Conservation (phyloP, 2,797 vertebrate species). For the Neostethus bicornis region DNA sequence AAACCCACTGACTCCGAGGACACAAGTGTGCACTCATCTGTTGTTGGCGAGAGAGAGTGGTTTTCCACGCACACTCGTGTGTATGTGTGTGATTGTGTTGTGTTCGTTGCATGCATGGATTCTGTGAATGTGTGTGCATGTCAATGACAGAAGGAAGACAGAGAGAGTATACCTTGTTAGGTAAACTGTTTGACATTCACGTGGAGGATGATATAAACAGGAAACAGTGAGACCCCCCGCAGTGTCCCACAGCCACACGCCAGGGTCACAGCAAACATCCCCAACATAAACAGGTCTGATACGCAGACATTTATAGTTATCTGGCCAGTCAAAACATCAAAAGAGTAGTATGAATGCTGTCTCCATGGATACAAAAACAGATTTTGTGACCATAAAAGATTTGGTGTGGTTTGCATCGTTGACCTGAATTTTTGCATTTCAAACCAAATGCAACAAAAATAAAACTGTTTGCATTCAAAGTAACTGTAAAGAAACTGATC, state of each 20-base stretch:
- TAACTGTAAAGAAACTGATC: too few relatives aligned
- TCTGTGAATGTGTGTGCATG: constrained; percentile 6
- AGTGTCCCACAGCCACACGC: constrained; percentile 70
- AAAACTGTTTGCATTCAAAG: neutral
- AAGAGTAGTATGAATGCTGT: constrained; percentile 45
- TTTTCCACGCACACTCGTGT: constrained; percentile 28
- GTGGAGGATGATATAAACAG: constrained; percentile 79
- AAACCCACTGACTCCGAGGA: constrained; percentile 21
- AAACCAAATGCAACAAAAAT: constrained; percentile 11
- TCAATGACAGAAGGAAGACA: constrained; percentile 54
- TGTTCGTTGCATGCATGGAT: constrained; percentile 17
- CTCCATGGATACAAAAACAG: constrained; percentile 35
- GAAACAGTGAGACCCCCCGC: constrained; percentile 70
- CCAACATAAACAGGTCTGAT: constrained; percentile 72
- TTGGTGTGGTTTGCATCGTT: constrained; percentile 1
- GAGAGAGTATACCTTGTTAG: constrained; percentile 74
- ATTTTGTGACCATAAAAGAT: constrained; percentile 27
- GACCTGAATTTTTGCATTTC: neutral
- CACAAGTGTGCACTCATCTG: neutral
- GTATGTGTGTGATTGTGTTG: constrained; percentile 5
- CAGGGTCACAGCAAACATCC: constrained; percentile 75
- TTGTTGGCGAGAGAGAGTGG: constrained; percentile 45
- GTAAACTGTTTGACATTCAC: constrained; percentile 80
- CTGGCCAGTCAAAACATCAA: constrained; percentile 65
- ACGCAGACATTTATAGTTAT: constrained; percentile 67